Percentiles rank a stretch among this genome's conserved stretches.
Conservation (phyloP, 2,113 vertebrate species). For the Macquaria australasica region DNA sequence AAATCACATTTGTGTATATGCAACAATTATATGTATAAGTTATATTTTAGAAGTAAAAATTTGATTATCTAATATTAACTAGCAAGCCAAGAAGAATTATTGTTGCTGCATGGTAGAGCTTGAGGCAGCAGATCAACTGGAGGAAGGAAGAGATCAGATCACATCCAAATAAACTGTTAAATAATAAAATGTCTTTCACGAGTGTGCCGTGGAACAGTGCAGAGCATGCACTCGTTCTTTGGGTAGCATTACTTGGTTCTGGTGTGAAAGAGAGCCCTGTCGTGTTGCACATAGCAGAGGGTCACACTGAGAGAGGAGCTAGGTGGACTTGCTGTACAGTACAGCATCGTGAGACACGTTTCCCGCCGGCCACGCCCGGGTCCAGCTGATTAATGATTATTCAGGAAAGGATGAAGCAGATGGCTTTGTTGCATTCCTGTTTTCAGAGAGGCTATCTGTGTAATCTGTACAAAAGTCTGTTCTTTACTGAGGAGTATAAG, state of each 20-base stretch:
- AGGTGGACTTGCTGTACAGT: neutral
- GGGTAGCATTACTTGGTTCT: constrained; percentile 23
- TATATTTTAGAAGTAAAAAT: neutral
- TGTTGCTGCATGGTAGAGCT: neutral
- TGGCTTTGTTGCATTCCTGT: neutral
- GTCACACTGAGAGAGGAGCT: constrained; percentile 1
- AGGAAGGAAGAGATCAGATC: constrained; percentile 13
- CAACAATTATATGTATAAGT: neutral
- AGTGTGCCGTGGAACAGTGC: neutral
- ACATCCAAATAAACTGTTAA: neutral
- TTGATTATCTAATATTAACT: neutral
- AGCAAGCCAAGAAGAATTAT: neutral
- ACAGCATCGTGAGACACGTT: neutral
- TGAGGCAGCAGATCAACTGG: neutral
- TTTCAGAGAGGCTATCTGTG: neutral
- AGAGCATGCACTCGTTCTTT: neutral
- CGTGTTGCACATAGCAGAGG: constrained; percentile 16
- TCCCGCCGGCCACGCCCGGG: neutral
- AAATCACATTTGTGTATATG: constrained; percentile 3
- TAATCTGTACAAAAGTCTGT: constrained; percentile 13
- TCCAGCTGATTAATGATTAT: neutral
- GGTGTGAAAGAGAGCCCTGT: constrained; percentile 13
- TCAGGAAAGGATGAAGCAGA: neutral
- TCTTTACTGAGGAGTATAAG: neutral
- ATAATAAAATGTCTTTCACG: neutral